Conservation (phyloP, 1,140 invertebrate genomes). For the Neocloeon triangulifer region DNA sequence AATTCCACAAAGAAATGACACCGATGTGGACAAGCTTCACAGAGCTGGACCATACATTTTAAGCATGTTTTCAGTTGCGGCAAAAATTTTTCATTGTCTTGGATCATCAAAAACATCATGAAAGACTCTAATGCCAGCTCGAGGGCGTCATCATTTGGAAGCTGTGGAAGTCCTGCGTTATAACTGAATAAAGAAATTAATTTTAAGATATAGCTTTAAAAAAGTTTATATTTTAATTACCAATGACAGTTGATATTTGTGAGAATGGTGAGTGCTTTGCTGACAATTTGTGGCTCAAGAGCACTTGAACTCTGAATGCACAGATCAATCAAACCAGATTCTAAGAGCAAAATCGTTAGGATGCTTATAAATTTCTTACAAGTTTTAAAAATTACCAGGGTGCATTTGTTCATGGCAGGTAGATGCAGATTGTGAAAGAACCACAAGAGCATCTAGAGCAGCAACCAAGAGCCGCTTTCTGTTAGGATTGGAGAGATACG, state of each 20-base stretch:
- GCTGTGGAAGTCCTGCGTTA: conserved; percentile 33
- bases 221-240: conserved; percentile 15
- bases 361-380: too few species aligned
- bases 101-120: conserved; percentile 31
- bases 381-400: too few species aligned
- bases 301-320: conserved; percentile 32
- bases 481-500: too few species aligned
- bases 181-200: conserved; percentile 25
- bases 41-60: conserved; percentile 42
- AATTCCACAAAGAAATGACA: conserved; percentile 36
- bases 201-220: conserved; percentile 6
- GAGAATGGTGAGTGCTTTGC: conserved; percentile 34
- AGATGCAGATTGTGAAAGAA: conserved; percentile 26
- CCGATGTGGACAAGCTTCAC: conserved; percentile 29
- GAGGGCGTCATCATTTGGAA: conserved; percentile 22
- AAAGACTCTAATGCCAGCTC: conserved; percentile 41
- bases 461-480: conserved; percentile 15
- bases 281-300: conserved; percentile 32
- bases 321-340: conserved; percentile 24
- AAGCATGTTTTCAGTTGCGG: conserved; percentile 35
- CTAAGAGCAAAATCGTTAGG: conserved; percentile 10
- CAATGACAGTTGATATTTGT: conserved; percentile 43
- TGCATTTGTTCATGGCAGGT: conserved; percentile 24
- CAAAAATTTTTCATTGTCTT: conserved; percentile 23
- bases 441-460: conserved; percentile 22